Evolutionary conservation across 2,888 invertebrate species (phyloP).

Genomic region (Microplitis deprimator): DNA sequence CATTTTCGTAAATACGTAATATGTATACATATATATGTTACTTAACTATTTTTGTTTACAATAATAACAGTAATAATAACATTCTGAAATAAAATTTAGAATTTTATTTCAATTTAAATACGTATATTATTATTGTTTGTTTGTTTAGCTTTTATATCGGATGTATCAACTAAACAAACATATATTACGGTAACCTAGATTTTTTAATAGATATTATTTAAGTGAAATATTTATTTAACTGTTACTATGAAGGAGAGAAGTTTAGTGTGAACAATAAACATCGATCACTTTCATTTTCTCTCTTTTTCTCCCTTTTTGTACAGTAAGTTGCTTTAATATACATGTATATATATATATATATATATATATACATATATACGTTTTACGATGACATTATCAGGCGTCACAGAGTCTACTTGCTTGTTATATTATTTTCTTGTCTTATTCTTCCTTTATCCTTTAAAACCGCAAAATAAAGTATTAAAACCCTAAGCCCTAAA

Average conservation of each 20-base stretch:
- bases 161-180: background rate
- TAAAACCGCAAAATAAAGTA: background rate
- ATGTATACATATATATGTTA: background rate
- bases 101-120: background rate
- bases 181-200: background rate
- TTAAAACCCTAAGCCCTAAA: background rate
- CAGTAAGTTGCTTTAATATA: background rate
- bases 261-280: background rate
- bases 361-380: background rate
- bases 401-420: conserved; percentile 22
- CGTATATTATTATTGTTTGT: background rate
- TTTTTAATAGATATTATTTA: background rate
- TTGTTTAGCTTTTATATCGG: background rate
- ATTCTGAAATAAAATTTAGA: background rate
- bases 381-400: background rate
- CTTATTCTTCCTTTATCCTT: conserved; percentile 10
- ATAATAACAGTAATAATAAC: too few species aligned
- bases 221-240: conserved; percentile 6
- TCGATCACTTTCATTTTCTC: conserved; percentile 10
- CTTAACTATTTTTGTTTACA: background rate
- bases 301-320: background rate
- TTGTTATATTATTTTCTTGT: conserved; percentile 4
- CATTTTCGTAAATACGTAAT: background rate
- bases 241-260: background rate
- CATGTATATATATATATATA: background rate